Evolutionary conservation across 2,797 vertebrate genomes (phyloP).

Genomic region (Microhierax caerulescens): DNA sequence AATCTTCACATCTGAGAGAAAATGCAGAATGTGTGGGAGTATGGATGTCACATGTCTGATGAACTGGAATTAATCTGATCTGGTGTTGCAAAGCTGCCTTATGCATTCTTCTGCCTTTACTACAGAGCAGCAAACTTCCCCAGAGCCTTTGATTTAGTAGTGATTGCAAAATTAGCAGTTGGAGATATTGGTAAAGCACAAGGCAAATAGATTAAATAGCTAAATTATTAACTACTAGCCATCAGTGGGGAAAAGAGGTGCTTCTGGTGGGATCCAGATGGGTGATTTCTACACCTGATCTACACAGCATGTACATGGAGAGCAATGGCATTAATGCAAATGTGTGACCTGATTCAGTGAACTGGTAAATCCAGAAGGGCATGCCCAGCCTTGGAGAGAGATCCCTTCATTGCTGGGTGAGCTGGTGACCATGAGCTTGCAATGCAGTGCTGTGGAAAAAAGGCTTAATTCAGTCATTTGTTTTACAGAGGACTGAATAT

Average conservation of each 20-base stretch:
- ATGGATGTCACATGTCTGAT: background rate
- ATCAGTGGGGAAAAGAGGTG: background rate
- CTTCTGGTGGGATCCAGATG: background rate
- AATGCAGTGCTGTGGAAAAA: background rate
- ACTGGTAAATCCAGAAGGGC: background rate
- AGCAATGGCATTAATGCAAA: background rate
- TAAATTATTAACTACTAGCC: accelerated
- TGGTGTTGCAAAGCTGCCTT: background rate
- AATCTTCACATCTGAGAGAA: background rate
- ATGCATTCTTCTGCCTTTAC: background rate
- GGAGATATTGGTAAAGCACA: background rate
- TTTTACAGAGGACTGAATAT: background rate
- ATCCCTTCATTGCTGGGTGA: background rate
- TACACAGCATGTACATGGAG: accelerated
- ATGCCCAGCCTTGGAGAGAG: background rate
- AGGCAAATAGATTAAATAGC: background rate
- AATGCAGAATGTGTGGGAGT: accelerated
- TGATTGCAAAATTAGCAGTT: background rate
- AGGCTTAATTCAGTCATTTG: background rate
- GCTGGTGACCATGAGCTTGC: background rate
- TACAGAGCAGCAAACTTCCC: background rate
- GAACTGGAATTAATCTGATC: background rate
- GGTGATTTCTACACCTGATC: background rate
- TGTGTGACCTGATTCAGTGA: background rate
- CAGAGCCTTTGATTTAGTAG: background rate